A percentile compares a stretch with the other conserved stretches of the same genome.
Conservation (phyloP, 2,113 vertebrate species). For the Ranitomeya imitator region DNA sequence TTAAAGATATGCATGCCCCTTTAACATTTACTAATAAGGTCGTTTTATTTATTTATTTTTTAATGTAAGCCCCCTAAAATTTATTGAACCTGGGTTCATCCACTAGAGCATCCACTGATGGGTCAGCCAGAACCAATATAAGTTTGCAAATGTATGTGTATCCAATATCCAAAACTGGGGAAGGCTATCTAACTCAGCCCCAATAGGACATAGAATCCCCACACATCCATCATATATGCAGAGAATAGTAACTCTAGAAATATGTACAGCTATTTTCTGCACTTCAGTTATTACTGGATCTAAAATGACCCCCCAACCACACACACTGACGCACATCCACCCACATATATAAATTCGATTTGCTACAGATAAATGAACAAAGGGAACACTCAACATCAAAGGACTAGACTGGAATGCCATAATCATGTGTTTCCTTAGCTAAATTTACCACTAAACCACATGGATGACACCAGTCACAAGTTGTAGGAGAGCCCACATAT, state of each 20-base stretch:
- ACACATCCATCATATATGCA: not conserved
- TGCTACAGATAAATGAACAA: slow-evolving; percentile 31
- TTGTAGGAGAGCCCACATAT: not conserved
- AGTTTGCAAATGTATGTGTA: not conserved
- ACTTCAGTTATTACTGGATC: not conserved
- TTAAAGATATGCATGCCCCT: too few species aligned
- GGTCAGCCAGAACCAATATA: too few species aligned
- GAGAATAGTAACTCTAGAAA: not conserved
- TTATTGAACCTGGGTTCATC: too few species aligned
- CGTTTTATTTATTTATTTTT: too few species aligned
- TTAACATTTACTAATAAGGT: too few species aligned
- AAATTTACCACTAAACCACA: slow-evolving; percentile 18
- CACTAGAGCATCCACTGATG: too few species aligned
- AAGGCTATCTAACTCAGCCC: not conserved
- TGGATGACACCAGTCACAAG: slow-evolving; percentile 16
- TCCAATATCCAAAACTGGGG: not conserved
- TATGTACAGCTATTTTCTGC: not conserved
- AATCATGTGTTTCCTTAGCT: not conserved
- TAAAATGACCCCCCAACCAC: not conserved
- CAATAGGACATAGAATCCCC: not conserved
- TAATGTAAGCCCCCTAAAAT: too few species aligned
- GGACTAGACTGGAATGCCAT: not conserved
- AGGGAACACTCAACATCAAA: slow-evolving; percentile 28
- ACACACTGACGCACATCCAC: not conserved
- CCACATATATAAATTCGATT: not conserved